phyloP scores from a whole-genome alignment of 1,140 invertebrate species.

The Colletes latitarsis region DNA sequence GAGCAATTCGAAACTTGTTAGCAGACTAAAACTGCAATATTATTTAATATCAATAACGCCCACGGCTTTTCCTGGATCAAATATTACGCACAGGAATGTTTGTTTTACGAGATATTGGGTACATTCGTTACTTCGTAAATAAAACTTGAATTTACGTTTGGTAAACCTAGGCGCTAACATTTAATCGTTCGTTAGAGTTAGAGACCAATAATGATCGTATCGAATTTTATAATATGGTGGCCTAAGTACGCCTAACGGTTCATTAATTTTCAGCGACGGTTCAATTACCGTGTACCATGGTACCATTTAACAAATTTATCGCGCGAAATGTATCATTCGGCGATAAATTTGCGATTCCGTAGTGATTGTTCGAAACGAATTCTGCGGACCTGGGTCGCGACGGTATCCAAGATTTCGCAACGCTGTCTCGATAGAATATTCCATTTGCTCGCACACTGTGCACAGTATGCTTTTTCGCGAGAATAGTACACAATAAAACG shows the following conservation, averaged over 20 bases:
- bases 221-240: neutral
- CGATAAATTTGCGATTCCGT: no score
- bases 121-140: neutral
- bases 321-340: neutral
- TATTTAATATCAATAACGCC: slow-evolving; percentile 47
- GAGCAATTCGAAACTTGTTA: slow-evolving; percentile 47
- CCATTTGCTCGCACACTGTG: neutral
- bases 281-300: no score
- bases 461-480: slow-evolving; percentile 33
- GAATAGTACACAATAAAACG: slow-evolving; percentile 24
- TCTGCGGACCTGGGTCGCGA: neutral
- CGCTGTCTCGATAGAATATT: slow-evolving; percentile 21
- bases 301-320: slow-evolving; percentile 11
- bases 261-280: slow-evolving; percentile 10
- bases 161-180: neutral
- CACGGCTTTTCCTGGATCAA: neutral
- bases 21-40: slow-evolving; percentile 4
- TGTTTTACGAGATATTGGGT: slow-evolving; percentile 12
- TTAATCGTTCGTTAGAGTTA: no score
- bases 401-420: slow-evolving; percentile 20
- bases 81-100: neutral
- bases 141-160: neutral
- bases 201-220: no score
- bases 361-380: neutral
- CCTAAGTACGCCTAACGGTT: neutral